Conservation (phyloP, 1,140 invertebrate species). For the Hydropsyche tenuis region DNA sequence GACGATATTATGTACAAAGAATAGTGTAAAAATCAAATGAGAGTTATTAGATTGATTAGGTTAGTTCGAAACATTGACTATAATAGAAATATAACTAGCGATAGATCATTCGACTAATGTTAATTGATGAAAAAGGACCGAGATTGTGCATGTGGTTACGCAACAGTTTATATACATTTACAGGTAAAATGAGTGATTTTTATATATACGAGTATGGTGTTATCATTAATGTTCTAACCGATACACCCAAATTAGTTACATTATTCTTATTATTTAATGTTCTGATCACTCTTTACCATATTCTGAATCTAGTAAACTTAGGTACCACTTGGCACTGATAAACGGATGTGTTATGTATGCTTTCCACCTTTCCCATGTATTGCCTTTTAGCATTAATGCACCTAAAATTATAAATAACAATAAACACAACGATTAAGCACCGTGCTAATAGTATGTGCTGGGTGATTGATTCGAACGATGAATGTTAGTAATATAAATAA, state of each 20-base stretch:
- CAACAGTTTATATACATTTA: not conserved
- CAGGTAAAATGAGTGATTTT: conserved; percentile 20
- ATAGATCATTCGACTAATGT: not conserved
- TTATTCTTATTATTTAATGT: not conserved
- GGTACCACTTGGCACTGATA: conserved; percentile 64
- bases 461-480: not conserved
- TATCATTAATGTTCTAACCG: not conserved
- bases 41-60: too few relatives aligned
- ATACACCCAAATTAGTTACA: conserved; percentile 11
- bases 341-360: conserved; percentile 61
- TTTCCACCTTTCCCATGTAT: conserved; percentile 63
- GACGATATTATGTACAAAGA: too few relatives aligned
- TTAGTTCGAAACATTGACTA: too few relatives aligned
- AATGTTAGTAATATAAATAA: too few relatives aligned
- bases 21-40: too few relatives aligned
- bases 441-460: not conserved
- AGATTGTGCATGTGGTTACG: not conserved
- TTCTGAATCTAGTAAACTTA: conserved; percentile 61
- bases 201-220: not conserved
- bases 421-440: conserved; percentile 11
- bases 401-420: conserved; percentile 61
- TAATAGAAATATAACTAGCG: too few relatives aligned
- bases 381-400: conserved; percentile 63
- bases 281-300: conserved; percentile 57
- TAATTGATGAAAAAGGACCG: not conserved